Conservation (phyloP, 2,113 vertebrate genomes). For the Myotis brandtii region DNA sequence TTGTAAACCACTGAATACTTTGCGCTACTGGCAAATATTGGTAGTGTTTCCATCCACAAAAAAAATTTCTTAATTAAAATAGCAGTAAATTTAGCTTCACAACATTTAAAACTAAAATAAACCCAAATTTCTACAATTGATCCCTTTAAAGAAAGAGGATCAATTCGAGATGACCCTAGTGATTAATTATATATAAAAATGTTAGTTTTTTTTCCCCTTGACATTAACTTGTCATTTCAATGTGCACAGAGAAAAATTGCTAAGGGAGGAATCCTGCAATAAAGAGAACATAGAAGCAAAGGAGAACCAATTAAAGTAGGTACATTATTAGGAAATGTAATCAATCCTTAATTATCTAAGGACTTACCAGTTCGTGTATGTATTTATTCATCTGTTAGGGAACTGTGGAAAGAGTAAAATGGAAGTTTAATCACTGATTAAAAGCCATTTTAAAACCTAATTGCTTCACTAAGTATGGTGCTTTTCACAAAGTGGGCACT, state of each 20-base stretch:
- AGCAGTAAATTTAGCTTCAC: background rate
- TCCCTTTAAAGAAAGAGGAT: conserved; percentile 17
- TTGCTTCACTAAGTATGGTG: conserved; percentile 51
- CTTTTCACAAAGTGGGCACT: conserved; percentile 51
- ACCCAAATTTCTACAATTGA: conserved; percentile 26
- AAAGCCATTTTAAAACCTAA: conserved; percentile 51
- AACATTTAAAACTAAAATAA: conserved; percentile 5
- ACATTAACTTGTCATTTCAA: conserved; percentile 50
- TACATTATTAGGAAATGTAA: conserved; percentile 67
- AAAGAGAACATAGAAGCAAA: conserved; percentile 9
- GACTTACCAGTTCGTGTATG: background rate
- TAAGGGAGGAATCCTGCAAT: background rate
- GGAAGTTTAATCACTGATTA: conserved; percentile 59
- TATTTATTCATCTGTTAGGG: conserved; percentile 62
- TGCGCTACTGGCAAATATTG: background rate
- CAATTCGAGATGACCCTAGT: background rate
- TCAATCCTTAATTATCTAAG: conserved; percentile 61
- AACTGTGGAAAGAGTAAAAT: conserved; percentile 44
- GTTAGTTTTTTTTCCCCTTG: background rate
- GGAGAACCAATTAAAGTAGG: conserved; percentile 54
- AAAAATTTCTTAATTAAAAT: conserved; percentile 5
- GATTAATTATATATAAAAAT: conserved; percentile 59
- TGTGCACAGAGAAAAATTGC: background rate
- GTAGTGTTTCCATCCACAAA: background rate
- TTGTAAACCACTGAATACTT: background rate